Evolutionary conservation across 2,888 invertebrate genomes (phyloP), one percentile per base, ranked within the genome.

Genomic region (Drosophila leonis): DNA sequence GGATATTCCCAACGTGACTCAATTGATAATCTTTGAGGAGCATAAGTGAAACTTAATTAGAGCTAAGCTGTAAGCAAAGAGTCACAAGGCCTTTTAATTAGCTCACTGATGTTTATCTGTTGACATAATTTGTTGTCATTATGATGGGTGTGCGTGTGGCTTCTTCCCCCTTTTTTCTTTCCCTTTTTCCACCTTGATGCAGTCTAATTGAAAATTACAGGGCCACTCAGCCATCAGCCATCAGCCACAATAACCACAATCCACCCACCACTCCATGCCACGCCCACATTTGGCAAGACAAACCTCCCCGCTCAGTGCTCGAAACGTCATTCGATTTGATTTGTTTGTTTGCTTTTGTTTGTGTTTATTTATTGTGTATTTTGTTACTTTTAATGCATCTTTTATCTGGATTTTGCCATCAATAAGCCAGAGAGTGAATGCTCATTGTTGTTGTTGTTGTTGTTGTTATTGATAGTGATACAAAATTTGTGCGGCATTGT

Each of bases 361-460:
- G 82, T 84, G 82, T 84, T 86, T 87, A 82, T 88, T 83, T 80
- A 78, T 82, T 85, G 81, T 88, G 82, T 83, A 88, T 88, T 83
- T 79, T 82, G 86, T 86, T 86, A 88, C 88, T 86, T 86, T 86
- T 86, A 85, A 87, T 85, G 84, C 84, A 88, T 86, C 88, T 83
- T 86, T 86, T 85, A 83, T 85, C 86, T 88, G 83, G 80, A 82
- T 88, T 85, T 83, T 57, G 83, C 77, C 88, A 86, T 83, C 88
- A 83, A 80, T 80, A 80, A 80, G 80, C 80, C 70, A 76, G 54
- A 60, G 62, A 63, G 62, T 67, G 72, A 78, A 63, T 78, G 80
- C 65, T 59, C 54, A 56, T 74, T 68, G 72, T 80, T 69, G 65
- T 56, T 59, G 56, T 20, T 52, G 24, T 24, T 54, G 57, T 48